Conservation (phyloP, 2,113 vertebrate genomes). For the Hippopotamus amphibius region DNA sequence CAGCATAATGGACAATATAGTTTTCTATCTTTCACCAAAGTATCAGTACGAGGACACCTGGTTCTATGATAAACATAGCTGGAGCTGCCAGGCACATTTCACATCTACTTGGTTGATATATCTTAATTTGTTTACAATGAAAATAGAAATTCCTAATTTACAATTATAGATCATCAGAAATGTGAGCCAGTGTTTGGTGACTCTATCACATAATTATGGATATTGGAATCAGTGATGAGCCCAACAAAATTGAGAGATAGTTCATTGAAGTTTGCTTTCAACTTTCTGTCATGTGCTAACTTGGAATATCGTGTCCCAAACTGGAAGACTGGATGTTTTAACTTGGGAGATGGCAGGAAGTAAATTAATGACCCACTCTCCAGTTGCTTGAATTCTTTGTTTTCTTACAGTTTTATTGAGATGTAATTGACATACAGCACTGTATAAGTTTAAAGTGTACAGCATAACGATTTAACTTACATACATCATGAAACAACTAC, state of each 20-base stretch:
- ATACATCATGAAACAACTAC: background rate
- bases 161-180: background rate
- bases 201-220: background rate
- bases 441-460: background rate
- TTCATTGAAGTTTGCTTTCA: background rate
- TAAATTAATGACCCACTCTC: background rate
- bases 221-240: background rate
- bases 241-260: background rate
- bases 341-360: background rate
- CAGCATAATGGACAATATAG: background rate
- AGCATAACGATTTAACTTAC: background rate
- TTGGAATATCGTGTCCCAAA: background rate
- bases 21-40: background rate
- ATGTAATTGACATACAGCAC: background rate
- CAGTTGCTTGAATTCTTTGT: background rate
- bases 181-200: background rate
- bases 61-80: background rate
- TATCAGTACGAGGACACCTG: background rate
- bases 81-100: background rate
- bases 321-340: slow-evolving; percentile 26
- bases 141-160: background rate
- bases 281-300: background rate
- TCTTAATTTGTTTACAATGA: background rate
- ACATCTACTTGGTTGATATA: background rate
- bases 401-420: background rate